Base-by-base conservation (phyloP, 2,888 invertebrate species). In the Drosophila eohydei region DNA sequence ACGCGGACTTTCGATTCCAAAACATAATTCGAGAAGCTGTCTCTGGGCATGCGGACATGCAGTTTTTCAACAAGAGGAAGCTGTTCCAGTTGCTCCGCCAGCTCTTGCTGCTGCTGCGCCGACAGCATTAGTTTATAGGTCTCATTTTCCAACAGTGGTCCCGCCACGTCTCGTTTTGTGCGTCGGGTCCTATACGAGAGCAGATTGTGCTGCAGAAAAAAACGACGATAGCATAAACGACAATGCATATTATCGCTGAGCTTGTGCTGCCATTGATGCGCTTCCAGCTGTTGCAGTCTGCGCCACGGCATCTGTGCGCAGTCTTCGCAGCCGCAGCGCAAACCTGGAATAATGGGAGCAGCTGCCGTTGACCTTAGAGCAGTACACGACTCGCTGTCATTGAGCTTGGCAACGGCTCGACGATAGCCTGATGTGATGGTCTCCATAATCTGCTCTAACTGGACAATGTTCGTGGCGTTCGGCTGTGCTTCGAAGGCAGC, bases 361-460 rank as follows among this genome's bases (percentile, higher is more conserved):
- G 41, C 50, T 4, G 36, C 28, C 9, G 38, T 32, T n/a, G 83
- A 62, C 1, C 57, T 59, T 0, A 83, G 44, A 0, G 55, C 81
- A 26, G 56, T 51, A 0, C 34, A 48, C 0, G 71, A 60, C 26
- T 57, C 61, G 1, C 4, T 2, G 0, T 3, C 28, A 1, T 34
- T 26, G 1, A 79, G 38, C 1, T 16, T 16, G 14, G 48, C n/a
- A 1, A 79, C 12, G 0, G 80, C 58, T 0, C 80, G 63, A 5
- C 76, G 63, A 14, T 62, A 82, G 7, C 76, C 80, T 0, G 71
- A 32, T 16, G 80, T 79, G 5, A 79, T 55, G 6, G 71, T 80
- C 3, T 60, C 72, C 48, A 79, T 50, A 4, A 83, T 76, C 3
- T 51, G 52, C 2, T 7, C 41, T 7, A 78, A 8, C 32, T 56